Base-by-base conservation (phyloP, 2,797 vertebrate genomes). In the Percopsis omiscomaycus region DNA sequence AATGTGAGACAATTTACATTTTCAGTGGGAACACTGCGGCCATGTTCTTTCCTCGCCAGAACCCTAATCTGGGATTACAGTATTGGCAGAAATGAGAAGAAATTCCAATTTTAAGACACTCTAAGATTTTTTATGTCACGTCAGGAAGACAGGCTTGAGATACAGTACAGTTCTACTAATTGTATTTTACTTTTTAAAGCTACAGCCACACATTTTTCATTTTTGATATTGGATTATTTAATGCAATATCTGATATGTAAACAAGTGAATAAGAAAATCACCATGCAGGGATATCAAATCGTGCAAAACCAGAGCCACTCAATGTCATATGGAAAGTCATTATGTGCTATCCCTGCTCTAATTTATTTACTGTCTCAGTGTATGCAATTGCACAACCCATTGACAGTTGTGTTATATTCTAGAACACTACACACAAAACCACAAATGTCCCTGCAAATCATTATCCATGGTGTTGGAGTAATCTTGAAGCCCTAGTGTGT, bases 401-500 rank as follows among this genome's bases (percentile, higher is more conserved):
- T 37, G 15, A 10, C 29, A 47, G 22, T 45, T n/a, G 1, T 54
- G 30, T 44, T 53, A 54, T 54, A 45, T 61, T 37, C 9, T 46
- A 55, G n/a, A 30, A 48, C 44, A 64, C n/a, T n/a, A n/a, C n/a
- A n/a, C n/a, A n/a, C n/a, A n/a, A n/a, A n/a, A n/a, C n/a, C n/a
- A n/a, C n/a, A n/a, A n/a, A n/a, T n/a, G n/a, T n/a, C n/a, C n/a
- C n/a, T n/a, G n/a, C n/a, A n/a, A 53, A 53, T 42, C 16, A 32
- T 28, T 79, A 12, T 66, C 12, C 27, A n/a, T 15, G 4, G 55
- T 54, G 11, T 68, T 51, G 32, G 2, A 50, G 28, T 66, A 76
- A 37, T 55, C 45, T 62, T 59, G 59, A 73, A 67, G 66, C 63
- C 68, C 70, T 64, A 48, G 55, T 75, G 64, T 70, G 32, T 37